Base-by-base conservation (phyloP, 64 coral and sea anemone species). In the Acropora yongei region DNA sequence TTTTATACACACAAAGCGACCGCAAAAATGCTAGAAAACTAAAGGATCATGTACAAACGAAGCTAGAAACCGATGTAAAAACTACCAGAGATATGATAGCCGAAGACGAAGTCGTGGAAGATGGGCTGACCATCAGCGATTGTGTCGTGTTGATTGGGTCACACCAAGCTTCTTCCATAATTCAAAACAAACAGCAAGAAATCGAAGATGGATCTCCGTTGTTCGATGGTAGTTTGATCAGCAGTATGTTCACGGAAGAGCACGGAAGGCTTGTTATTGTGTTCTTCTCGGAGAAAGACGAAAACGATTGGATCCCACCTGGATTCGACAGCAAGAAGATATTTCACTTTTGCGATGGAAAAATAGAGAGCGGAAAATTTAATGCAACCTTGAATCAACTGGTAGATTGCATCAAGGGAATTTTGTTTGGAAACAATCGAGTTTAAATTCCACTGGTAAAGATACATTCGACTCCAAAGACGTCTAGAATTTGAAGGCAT, bases 331-430 rank as follows among this genome's bases (percentile, higher is more conserved):
- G 76, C 39, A 61, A 55, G 10, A 81, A 47, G 41, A 76, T 84
- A 41, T 57, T 91, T 89, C 6, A 77, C n/a, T 16, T 78, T 12
- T 10, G 12, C 14, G 74, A 43, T 12, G 87, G 9, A 65, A 19
- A 78, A 3, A 67, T 30, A n/a, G n/a, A n/a, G n/a, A n/a, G n/a
- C n/a, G n/a, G n/a, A n/a, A n/a, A n/a, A n/a, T n/a, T n/a, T n/a
- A n/a, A n/a, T n/a, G n/a, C 90, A 65, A 55, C 49, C 12, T 3
- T 92, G 7, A 44, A 92, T 49, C 90, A 92, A 7, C 3, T 92
- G 57, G 74, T 65, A 47, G 90, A 92, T n/a, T 63, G 80, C 3
- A 71, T 92, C 3, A 92, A 86, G 41, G 90, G 90, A 77, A 76
- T 68, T 3, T 47, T 92, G 80, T 61, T 45, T 67, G 57, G 80